Evolutionary conservation across 2,888 invertebrate species (phyloP).

Genomic region (Drosophila recens): DNA sequence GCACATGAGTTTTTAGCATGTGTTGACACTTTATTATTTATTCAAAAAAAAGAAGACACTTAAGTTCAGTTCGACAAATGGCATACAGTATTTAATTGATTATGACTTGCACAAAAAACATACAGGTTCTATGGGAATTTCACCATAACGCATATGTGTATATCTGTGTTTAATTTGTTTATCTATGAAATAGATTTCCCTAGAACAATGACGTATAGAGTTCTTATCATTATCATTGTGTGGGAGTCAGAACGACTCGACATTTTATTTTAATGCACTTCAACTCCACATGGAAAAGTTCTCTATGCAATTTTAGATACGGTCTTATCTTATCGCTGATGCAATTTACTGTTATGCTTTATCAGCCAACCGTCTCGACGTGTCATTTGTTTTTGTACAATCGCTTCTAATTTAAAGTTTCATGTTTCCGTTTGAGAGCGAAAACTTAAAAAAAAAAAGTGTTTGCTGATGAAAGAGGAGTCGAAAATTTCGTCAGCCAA

Average conservation of each 20-base stretch:
- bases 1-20: conserved; percentile 13
- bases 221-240: not conserved
- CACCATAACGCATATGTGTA: conserved; percentile 23
- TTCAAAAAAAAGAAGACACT: conserved; percentile 6
- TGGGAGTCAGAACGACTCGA: not conserved
- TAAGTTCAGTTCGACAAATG: conserved; percentile 15
- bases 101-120: conserved; percentile 37
- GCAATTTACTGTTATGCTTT: conserved; percentile 30
- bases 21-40: conserved; percentile 9
- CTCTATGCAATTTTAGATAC: conserved; percentile 5
- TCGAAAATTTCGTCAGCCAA: conserved; percentile 60
- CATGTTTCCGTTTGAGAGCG: conserved; percentile 26
- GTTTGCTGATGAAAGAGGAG: conserved; percentile 47
- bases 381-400: conserved; percentile 2
- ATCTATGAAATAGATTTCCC: conserved; percentile 39
- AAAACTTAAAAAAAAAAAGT: conserved; percentile 26
- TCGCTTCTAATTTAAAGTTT: conserved; percentile 53
- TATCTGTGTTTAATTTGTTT: conserved; percentile 8
- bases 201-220: conserved; percentile 53
- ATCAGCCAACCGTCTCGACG: not conserved
- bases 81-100: conserved; percentile 26
- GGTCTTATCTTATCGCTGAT: conserved; percentile 34
- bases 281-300: not conserved
- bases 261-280: conserved; percentile 7
- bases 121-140: conserved; percentile 31